These are phyloP conservation scores for Stichopus chloronotus DNA, from an alignment of 35 echinoderm and acorn worm genomes.

Conservation along the genomic window DNA sequence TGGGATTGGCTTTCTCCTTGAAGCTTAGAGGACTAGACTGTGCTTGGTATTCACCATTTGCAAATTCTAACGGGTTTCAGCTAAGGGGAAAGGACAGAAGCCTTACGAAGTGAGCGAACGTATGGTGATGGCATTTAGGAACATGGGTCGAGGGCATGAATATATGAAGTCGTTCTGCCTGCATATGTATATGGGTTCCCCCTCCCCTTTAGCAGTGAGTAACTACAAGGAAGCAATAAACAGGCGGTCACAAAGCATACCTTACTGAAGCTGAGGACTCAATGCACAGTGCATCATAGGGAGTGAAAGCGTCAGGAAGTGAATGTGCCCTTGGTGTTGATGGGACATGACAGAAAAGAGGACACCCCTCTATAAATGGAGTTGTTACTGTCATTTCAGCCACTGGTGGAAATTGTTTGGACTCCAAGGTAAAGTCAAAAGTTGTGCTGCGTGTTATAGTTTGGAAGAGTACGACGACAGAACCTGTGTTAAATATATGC, in stretches of 20 bases:
- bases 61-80: neutral
- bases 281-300: neutral
- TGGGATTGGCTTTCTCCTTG: slow-evolving; percentile 3
- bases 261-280: neutral
- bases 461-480: slow-evolving; percentile 1
- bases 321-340: neutral
- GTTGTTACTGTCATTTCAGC: slow-evolving; percentile 41
- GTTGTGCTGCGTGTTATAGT: neutral
- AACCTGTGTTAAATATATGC: neutral
- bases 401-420: slow-evolving; percentile 23
- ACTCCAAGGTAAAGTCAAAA: slow-evolving; percentile 45
- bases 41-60: slow-evolving; percentile 3
- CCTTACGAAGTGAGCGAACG: neutral
- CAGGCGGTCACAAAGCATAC: neutral
- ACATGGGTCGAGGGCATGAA: slow-evolving; percentile 13
- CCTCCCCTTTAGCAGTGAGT: neutral
- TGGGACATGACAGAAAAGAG: slow-evolving; percentile 35
- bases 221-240: slow-evolving; percentile 19
- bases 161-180: neutral
- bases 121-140: slow-evolving; percentile 36
- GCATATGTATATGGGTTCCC: neutral
- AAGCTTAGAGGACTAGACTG: neutral
- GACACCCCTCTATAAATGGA: slow-evolving; percentile 45
- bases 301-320: neutral
- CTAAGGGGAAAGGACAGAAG: neutral